phyloP scores from a whole-genome alignment of 2,888 invertebrate genomes.

The Pachymerium ferrugineum region DNA sequence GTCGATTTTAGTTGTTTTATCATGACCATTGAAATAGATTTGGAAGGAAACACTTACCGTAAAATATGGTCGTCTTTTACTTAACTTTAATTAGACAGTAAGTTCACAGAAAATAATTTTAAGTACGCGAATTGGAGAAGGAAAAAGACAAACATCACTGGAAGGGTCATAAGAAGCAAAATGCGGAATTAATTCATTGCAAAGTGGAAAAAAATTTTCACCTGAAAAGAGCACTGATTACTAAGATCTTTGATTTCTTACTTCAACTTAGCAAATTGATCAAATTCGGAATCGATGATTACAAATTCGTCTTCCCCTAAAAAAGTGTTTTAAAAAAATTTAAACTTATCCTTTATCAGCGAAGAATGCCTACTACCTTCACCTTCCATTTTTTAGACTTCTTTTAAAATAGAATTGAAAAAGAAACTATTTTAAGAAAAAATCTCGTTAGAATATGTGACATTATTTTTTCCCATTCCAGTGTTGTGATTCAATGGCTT shows the following conservation, averaged over 20 bases:
- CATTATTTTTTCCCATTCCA: neutral
- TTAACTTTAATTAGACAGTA: too few relatives aligned
- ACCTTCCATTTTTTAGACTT: neutral
- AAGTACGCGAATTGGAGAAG: constrained; percentile 9
- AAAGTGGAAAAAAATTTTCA: neutral
- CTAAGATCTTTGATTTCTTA: neutral
- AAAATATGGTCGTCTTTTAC: too few relatives aligned
- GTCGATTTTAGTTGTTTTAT: too few relatives aligned
- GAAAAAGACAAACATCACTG: neutral
- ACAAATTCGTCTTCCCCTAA: neutral
- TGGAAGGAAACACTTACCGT: too few relatives aligned
- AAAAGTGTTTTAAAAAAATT: neutral
- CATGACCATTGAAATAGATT: too few relatives aligned
- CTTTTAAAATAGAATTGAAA: neutral
- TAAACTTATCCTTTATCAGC: too few relatives aligned
- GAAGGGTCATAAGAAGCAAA: constrained; percentile 1
- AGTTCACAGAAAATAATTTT: too few relatives aligned
- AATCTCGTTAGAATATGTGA: neutral
- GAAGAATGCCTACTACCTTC: too few relatives aligned
- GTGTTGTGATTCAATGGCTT: too few relatives aligned
- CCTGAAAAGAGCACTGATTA: neutral
- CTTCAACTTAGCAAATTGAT: neutral
- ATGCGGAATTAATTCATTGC: neutral
- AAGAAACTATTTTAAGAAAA: neutral
- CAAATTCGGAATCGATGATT: neutral